Base-by-base conservation (phyloP, 2,888 invertebrate species). In the Cartodere bifasciata region DNA sequence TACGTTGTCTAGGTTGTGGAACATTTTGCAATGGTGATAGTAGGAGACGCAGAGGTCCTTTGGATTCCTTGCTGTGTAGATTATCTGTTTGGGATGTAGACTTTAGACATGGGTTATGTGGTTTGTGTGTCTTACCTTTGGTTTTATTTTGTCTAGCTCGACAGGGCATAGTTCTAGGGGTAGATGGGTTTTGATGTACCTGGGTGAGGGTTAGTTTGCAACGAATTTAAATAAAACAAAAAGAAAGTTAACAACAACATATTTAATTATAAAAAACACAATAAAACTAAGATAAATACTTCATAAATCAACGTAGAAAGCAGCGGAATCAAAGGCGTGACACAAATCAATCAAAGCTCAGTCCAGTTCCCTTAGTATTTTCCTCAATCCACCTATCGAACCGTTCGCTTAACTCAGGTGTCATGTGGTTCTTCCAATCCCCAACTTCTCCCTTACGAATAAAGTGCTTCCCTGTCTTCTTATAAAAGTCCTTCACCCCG, bases 11-110 rank as follows among this genome's bases (percentile, higher is more conserved):
- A 67, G 48, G 34, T 71, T 70, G 44, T 86, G 81, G 21, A 85
- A 66, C 31, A 81, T 60, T 34, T 67, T 70, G 52, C 77, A 85
- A 56, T 88, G 85, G 56, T 86, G 78, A 55, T 80, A 91, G 51
- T 79, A 88, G 0, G 91, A 91, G 0, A 91, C 85, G 38, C 80
- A 81, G 49, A 83, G 74, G 54, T 92, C 92, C 56, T 90, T 90
- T 0, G 91, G 87, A 60, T 92, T 87, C 28, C 92, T 72, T 0
- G 83, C 73, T 1, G 85, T 77, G 56, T 91, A 92, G 38, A 92
- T 75, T 12, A 88, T 75, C 83, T 87, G 52, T 26, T 46, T 49
- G 2, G 20, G 10, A 14, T 15, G n/a, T n/a, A 7, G 20, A 20
- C 6, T 7, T 20, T 20, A 20, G 20, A 6, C n/a, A n/a, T 6